Conservation (phyloP, 2,797 vertebrate species). For the Girardinus metallicus region DNA sequence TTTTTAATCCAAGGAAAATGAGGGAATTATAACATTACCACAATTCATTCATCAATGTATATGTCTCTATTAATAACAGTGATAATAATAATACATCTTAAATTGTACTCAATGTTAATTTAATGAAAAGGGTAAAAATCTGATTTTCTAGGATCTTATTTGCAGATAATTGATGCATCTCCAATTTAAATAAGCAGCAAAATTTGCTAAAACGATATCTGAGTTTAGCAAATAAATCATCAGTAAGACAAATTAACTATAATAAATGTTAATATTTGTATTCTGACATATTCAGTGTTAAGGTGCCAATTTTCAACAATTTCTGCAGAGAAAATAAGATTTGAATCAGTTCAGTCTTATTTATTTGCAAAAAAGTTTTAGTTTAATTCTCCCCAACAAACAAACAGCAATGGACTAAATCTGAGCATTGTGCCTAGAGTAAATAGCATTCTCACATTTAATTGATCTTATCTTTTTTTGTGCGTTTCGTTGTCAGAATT, state of each 20-base stretch:
- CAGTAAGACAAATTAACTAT: background rate
- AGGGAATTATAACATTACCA: background rate
- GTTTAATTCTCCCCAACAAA: background rate
- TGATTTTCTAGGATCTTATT: background rate
- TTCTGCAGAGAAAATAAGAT: background rate
- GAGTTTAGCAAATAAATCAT: background rate
- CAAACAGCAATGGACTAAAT: background rate
- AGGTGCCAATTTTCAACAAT: background rate
- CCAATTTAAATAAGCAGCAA: background rate
- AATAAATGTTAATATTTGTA: background rate
- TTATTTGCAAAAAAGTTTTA: background rate
- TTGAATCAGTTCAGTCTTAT: background rate
- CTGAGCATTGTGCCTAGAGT: background rate
- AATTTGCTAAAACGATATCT: background rate
- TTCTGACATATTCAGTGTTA: background rate
- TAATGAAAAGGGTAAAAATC: background rate
- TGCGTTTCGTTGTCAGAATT: background rate
- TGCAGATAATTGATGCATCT: background rate
- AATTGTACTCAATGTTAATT: background rate
- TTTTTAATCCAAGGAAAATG: background rate
- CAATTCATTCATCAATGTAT: background rate
- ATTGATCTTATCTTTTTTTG: background rate
- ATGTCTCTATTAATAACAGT: background rate
- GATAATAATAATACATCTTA: background rate
- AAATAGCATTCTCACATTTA: background rate